Evolutionary conservation across 2,888 invertebrate genomes (phyloP), one percentile per base, ranked within the genome.

Genomic region (Gisinianus flammeolus): DNA sequence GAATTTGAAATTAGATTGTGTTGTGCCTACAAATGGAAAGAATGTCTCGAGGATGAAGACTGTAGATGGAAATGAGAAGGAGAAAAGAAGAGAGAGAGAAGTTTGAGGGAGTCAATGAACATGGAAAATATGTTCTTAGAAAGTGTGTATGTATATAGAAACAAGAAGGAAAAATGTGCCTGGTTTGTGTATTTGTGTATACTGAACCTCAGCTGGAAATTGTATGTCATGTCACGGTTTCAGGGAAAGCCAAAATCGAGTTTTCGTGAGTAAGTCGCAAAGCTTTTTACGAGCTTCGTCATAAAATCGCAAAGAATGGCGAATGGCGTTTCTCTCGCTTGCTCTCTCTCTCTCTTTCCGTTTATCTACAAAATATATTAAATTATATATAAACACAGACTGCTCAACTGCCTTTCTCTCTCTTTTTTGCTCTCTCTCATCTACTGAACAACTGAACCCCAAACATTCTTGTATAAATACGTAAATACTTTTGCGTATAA

Each of bases 251-350:
- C 44, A 44, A 44, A 44, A 44, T 44, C 44, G 44, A 44, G 19
- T 12, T 44, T 44, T 19, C 44, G 44, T 44, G 44, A 44, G 16
- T 44, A 44, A 44, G 44, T 62, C 24, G 26, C 62, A 62, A 62
- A 8, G 62, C 62, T 62, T 62, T 52, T 62, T 62, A 62, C 26
- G 62, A 62, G 62, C 26, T 22, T 26, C 26, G 62, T 62, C 62
- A 62, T 62, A 62, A 62, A 44, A 44, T 44, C 44, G 16, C 44
- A 44, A 62, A 26, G 62, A 62, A 22, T 19, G 26, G 12, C 1
- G 62, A 62, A n/a, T 52, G n/a, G n/a, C 19, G 44, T 62, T 2
- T 62, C 22, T 62, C 22, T 26, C 62, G 12, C 62, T 62, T 12
- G 22, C 10, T 62, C 62, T 19, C 58, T 58, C 58, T 10, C 62